Evolutionary conservation across 2,888 invertebrate species (phyloP).

Genomic region (Rosalia funebris): DNA sequence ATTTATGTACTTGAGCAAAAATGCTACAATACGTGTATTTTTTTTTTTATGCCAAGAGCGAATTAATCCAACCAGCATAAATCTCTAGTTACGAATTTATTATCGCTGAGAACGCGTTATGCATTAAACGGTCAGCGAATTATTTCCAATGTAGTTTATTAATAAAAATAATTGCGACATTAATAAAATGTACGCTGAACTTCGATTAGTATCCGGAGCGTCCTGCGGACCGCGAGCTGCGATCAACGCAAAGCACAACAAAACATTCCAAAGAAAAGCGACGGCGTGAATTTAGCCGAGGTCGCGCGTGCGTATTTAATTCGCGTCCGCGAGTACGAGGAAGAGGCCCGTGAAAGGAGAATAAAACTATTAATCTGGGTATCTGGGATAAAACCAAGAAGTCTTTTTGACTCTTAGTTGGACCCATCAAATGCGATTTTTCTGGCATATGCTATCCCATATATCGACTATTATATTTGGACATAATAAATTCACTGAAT

Average conservation of each 20-base stretch:
- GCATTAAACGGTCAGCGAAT: conserved; percentile 1
- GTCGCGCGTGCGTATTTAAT: conserved; percentile 57
- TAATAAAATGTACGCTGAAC: conserved; percentile 6
- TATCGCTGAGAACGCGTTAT: background rate
- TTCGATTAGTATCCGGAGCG: background rate
- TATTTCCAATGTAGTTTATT: conserved; percentile 8
- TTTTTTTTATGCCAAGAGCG: too few species aligned
- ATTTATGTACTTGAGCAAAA: too few species aligned
- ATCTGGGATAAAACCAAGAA: background rate
- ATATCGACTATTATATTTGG: conserved; percentile 52
- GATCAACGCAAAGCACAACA: conserved; percentile 10
- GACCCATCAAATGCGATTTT: conserved; percentile 5
- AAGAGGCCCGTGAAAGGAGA: conserved; percentile 63
- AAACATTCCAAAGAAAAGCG: conserved; percentile 28
- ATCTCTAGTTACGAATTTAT: too few species aligned
- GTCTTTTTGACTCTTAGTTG: background rate
- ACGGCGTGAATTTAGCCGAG: conserved; percentile 54
- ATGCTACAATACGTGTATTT: too few species aligned
- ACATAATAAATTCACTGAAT: conserved; percentile 45
- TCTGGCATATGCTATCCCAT: conserved; percentile 39
- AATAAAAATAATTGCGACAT: conserved; percentile 25
- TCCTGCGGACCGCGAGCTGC: background rate
- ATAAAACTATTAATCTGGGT: conserved; percentile 29
- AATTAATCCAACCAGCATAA: too few species aligned
- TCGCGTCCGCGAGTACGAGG: conserved; percentile 39